Evolutionary conservation across 2,888 invertebrate genomes (phyloP).

Genomic region (Odontothrips loti): DNA sequence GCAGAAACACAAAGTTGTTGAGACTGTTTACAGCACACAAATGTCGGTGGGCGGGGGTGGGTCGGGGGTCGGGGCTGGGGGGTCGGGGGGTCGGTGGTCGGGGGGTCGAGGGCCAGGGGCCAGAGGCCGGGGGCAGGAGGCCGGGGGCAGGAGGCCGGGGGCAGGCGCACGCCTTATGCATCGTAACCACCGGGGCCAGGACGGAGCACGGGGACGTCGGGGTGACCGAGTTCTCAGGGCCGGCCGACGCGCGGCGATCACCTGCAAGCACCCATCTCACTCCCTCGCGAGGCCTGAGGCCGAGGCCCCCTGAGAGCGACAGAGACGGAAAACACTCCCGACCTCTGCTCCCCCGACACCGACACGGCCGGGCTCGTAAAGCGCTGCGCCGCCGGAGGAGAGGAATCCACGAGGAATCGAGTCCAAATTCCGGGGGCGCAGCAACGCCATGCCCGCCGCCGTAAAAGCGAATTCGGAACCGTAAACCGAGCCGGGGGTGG

Average conservation of each 20-base stretch:
- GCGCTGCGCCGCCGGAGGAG: background rate
- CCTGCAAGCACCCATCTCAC: too few relatives aligned
- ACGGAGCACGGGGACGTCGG: too few relatives aligned
- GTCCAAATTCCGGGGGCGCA: constrained; percentile 16
- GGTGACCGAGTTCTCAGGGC: too few relatives aligned
- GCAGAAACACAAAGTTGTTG: constrained; percentile 35
- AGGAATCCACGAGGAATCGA: constrained; percentile 19
- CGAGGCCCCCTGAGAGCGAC: background rate
- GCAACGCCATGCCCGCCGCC: background rate
- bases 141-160: too few relatives aligned
- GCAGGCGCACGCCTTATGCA: too few relatives aligned
- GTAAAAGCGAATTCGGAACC: constrained; percentile 20
- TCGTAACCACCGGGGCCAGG: too few relatives aligned
- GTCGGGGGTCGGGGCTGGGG: too few relatives aligned
- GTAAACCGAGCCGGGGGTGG: background rate
- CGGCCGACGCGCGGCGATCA: too few relatives aligned
- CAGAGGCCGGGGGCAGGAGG: too few relatives aligned
- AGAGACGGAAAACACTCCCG: constrained; percentile 17
- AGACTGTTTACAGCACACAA: background rate
- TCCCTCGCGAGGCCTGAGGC: too few relatives aligned
- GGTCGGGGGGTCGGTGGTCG: too few relatives aligned
- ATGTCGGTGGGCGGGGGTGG: too few relatives aligned
- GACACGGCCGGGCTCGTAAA: background rate
- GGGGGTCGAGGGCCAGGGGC: background rate
- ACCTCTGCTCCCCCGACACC: background rate